Conservation (phyloP, 2,113 vertebrate genomes). For the Gobio gobio region DNA sequence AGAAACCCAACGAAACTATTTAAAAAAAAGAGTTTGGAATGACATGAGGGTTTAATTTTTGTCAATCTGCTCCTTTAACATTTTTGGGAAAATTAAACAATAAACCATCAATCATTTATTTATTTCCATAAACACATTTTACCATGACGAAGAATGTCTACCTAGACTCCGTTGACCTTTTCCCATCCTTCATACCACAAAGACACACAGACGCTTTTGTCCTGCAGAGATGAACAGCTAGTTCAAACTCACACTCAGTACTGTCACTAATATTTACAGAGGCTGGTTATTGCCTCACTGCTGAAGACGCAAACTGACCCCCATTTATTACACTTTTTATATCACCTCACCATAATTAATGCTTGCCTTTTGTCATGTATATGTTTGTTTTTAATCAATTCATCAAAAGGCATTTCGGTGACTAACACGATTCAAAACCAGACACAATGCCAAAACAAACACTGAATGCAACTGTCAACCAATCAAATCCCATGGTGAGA, state of each 20-base stretch:
- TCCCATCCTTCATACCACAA: neutral
- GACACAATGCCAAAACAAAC: neutral
- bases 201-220: conserved; percentile 40
- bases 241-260: neutral
- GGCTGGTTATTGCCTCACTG: neutral
- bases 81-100: neutral
- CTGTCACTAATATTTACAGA: neutral
- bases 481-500: neutral
- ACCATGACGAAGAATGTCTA: neutral
- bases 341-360: neutral
- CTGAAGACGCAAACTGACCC: neutral
- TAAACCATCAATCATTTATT: neutral
- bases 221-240: conserved; percentile 3
- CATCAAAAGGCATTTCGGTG: neutral
- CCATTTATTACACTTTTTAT: neutral
- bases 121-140: conserved; percentile 15
- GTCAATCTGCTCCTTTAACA: neutral
- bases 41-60: conserved; percentile 4
- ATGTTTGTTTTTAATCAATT: neutral
- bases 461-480: neutral
- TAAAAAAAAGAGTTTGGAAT: neutral
- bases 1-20: neutral
- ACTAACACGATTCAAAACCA: neutral
- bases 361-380: neutral
- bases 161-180: neutral